Evolutionary conservation across 2,113 vertebrate genomes (phyloP), one percentile per base, ranked within the genome.

Genomic region (Indicator indicator): DNA sequence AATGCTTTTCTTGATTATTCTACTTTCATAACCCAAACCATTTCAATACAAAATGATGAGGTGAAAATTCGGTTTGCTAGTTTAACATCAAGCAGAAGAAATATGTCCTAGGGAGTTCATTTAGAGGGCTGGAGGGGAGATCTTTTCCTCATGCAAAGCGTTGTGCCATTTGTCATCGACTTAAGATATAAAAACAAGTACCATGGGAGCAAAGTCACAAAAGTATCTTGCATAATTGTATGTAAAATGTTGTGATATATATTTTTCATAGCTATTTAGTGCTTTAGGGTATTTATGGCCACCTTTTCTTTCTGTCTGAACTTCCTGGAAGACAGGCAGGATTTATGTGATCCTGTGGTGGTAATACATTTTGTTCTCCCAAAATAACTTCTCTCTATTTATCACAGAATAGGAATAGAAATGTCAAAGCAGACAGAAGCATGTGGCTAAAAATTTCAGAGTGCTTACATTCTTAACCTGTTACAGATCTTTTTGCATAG

Each of bases 261-360:
- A 69, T 56, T 87, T 95, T 95, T 96, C 88, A 96, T 90, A 93
- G 91, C 93, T 90, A 72, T 79, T 86, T 91, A 59, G 90, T 85
- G 30, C 19, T 85, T 96, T 56, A 75, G 62, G 86, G 55, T 56
- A 23, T 82, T 70, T 93, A 78, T 6, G 44, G 80, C 63, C 64
- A 72, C 75, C 69, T 68, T 85, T 70, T 77, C 42, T 89, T 94
- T 92, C 88, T 64, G 8, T 71, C n/a, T 86, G 71, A 92, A 58
- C 17, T 55, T 93, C 85, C 44, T 80, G 93, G 89, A 85, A 94
- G 73, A 90, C 75, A 60, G 80, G 12, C 19, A 89, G 40, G 56
- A 93, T 89, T 86, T 86, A 95, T 93, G 36, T 0, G 10, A 12
- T 79, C 32, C 52, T 86, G 44, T 58, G 30, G 30, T 64, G 92